Evolutionary conservation across 2,797 vertebrate genomes (phyloP), one percentile per base, ranked within the genome.

Genomic region (Acanthornis magna): DNA sequence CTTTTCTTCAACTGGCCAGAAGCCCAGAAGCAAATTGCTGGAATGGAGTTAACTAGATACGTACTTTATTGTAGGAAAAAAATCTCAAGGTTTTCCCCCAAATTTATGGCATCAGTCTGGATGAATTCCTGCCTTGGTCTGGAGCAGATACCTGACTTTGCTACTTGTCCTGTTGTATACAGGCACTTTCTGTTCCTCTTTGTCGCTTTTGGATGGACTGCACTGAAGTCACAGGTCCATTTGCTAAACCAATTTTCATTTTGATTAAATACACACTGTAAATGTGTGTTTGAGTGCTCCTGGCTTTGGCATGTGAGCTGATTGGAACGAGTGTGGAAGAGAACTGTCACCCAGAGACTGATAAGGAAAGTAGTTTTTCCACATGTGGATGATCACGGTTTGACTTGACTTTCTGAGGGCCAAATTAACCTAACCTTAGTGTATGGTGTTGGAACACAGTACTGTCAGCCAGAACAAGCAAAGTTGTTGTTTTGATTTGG

Each of bases 351-450:
- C 13, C 1, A 0, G 38, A 80, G 42, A 66, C 68, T 42, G 65
- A 47, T 61, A 91, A 88, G 63, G 45, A 80, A 82, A 91, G 9
- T 47, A 82, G 14, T 29, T 87, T 93, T 23, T 62, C 48, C 53
- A 32, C 16, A 3, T 72, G 53, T 20, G 61, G 43, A 34, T 89
- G 53, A 47, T 45, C 4, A 4, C 0, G 0, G 21, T 72, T 86
- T 81, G 38, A 63, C 76, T 73, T 60, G 43, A 57, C 12, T 82
- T 74, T 84, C 32, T 85, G 57, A 72, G 22, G 13, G 38, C 18
- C 0, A 1, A 72, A 88, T 68, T 68, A 53, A 55, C 74, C 34
- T 65, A 34, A 40, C 36, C 2, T 73, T 77, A 9, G 6, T 61
- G 23, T 18, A 6, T 25, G 29, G 23, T 74, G 34, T 5, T 82